Evolutionary conservation across 2,888 invertebrate species (phyloP), one percentile per base, ranked within the genome.

Genomic region (Pandemis corylana): DNA sequence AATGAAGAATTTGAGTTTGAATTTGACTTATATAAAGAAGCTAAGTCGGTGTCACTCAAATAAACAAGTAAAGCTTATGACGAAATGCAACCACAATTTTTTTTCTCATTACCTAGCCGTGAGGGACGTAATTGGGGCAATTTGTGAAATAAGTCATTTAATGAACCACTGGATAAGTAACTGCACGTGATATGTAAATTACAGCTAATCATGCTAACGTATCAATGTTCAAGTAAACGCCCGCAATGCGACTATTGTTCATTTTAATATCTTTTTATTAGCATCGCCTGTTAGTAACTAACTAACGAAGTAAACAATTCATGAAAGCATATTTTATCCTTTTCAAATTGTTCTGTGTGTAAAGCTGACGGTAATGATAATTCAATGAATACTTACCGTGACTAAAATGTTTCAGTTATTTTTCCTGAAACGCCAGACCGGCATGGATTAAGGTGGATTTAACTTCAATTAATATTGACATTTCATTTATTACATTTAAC

Each of bases 91-190:
- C 28, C 28, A 36, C 28, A 36, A 20, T 36, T 4, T 36, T 49
- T 49, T 49, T 13, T 56, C 56, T 56, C 15, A 56, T 56, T 20
- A 56, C 56, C 56, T 20, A 56, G 56, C 20, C 20, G 20, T 9
- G 9, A 20, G 7, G 9, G 20, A n/a, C 56, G 56, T 9, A 56
- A 56, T 56, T 56, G 56, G 68, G 61, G 15, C 63, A 15, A 46
- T 61, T 71, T 68, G 63, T 68, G 72, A 68, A 68, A 72, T 72
- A 67, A 62, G 68, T 42, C 67, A 61, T 68, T 72, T 62, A 53
- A 13, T 44, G 56, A 72, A n/a, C 41, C 41, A 59, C 15, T 56
- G 20, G 56, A 68, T 72, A 68, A 68, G 51, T 62, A 41, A 63
- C 53, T 62, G 63, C 53, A 68, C 12, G 44, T 68, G 63, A 68